Conservation (phyloP, 1,140 invertebrate species). For the Kradibia gibbosae region DNA sequence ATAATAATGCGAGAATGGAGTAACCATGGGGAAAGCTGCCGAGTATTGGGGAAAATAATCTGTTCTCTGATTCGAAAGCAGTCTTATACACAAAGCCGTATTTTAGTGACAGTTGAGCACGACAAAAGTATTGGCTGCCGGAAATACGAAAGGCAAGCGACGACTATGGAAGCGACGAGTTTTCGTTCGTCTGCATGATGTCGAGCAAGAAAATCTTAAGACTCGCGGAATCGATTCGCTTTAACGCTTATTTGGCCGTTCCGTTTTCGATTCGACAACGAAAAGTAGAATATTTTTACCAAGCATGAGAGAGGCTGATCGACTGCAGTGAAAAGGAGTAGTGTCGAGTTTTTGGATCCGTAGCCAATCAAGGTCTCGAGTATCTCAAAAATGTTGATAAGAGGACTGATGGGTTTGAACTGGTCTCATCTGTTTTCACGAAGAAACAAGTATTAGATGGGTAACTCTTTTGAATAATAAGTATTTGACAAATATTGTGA, state of each 20-base stretch:
- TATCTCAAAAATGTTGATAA: neutral
- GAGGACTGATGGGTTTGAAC: too few relatives aligned
- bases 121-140: neutral
- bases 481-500: too few relatives aligned
- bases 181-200: neutral
- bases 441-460: too few relatives aligned
- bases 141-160: conserved; percentile 20
- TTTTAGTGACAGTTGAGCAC: neutral
- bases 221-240: conserved; percentile 8
- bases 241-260: neutral
- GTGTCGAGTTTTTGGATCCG: neutral
- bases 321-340: neutral
- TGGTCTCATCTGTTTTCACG: too few relatives aligned
- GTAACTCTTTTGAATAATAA: too few relatives aligned
- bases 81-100: neutral
- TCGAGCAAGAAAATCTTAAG: neutral
- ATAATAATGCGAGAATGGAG: neutral
- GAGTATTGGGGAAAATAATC: neutral
- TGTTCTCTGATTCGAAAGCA: neutral
- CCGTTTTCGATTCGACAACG: too few relatives aligned
- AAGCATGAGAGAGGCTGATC: neutral
- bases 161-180: neutral
- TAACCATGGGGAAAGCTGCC: neutral
- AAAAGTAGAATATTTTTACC: neutral
- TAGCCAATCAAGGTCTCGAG: neutral